Evolutionary conservation across 2,113 vertebrate genomes (phyloP).

Genomic region (Alces alces): DNA sequence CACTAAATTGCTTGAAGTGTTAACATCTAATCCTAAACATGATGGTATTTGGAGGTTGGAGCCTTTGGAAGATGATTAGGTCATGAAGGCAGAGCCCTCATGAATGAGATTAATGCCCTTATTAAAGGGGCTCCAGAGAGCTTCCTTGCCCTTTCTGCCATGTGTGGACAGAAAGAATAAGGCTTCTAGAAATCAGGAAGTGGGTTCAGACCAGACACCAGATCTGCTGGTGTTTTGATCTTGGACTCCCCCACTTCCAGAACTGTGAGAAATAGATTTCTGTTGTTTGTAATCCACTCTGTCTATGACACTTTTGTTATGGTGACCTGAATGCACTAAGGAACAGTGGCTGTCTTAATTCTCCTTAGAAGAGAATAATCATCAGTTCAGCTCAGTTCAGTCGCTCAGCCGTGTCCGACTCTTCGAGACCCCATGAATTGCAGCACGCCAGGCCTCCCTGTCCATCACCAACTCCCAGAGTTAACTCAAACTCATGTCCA

Average conservation of each 20-base stretch:
- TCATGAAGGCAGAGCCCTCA: background rate
- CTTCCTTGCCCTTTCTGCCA: background rate
- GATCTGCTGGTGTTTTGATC: background rate
- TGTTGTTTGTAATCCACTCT: background rate
- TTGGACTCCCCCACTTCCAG: background rate
- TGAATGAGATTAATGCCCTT: background rate
- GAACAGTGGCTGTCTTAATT: background rate
- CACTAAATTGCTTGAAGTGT: background rate
- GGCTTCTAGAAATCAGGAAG: background rate
- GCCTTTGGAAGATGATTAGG: background rate
- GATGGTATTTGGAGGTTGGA: background rate
- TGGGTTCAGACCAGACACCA: background rate
- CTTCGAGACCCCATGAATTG: too few species aligned
- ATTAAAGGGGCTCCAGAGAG: background rate
- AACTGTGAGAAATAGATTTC: background rate
- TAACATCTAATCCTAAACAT: background rate
- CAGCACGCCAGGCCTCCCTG: too few species aligned
- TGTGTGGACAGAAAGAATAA: background rate
- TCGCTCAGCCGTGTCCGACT: too few species aligned
- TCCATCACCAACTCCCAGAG: too few species aligned
- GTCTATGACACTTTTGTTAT: background rate
- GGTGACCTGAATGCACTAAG: background rate
- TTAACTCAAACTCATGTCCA: too few species aligned
- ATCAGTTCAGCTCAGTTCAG: too few species aligned
- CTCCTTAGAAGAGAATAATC: background rate